Base-by-base conservation (phyloP, 2,888 invertebrate genomes). In the Lottia scabra region DNA sequence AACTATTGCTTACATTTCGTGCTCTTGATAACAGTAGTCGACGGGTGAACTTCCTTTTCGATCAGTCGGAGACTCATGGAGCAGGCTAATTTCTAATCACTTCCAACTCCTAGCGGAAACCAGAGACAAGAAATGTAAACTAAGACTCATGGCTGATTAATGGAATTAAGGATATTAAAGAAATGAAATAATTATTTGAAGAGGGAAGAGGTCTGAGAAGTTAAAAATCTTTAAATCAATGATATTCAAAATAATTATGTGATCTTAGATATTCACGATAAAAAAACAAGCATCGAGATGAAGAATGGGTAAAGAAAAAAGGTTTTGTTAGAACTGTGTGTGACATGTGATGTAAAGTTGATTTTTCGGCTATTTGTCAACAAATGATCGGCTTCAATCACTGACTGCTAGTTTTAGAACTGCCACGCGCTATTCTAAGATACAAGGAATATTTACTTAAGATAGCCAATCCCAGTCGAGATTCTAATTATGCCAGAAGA, bases 111-210 rank as follows among this genome's bases (percentile, higher is more conserved):
- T 68, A 56, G 19, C 19, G 68, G 48, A 68, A 68, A 68, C 48
- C 23, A 48, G 56, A 56, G 56, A 68, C 68, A 38, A 68, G 56
- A 68, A 68, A 48, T 48, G 68, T 68, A 68, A 68, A 68, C 68
- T 62, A 48, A 62, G 56, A 56, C 62, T 62, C 68, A 38, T 19
- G 56, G 48, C 68, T 62, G 62, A 68, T 68, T 68, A 68, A 56
- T 68, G 56, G 68, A 56, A 68, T 68, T 68, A 68, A 68, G 68
- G 68, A 68, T 68, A 68, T 68, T 68, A 68, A 38, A 38, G 68
- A 38, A 56, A 68, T 68, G 46, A 38, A 68, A 68, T 62, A 56
- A 68, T 62, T 62, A 56, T 68, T 56, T 62, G 62, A 68, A 48
- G 62, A 62, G 38, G 68, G 68, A 68, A 68, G 56, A 23, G 56